Base-by-base conservation (phyloP, 2,797 vertebrate species). In the Sternotherus odoratus region DNA sequence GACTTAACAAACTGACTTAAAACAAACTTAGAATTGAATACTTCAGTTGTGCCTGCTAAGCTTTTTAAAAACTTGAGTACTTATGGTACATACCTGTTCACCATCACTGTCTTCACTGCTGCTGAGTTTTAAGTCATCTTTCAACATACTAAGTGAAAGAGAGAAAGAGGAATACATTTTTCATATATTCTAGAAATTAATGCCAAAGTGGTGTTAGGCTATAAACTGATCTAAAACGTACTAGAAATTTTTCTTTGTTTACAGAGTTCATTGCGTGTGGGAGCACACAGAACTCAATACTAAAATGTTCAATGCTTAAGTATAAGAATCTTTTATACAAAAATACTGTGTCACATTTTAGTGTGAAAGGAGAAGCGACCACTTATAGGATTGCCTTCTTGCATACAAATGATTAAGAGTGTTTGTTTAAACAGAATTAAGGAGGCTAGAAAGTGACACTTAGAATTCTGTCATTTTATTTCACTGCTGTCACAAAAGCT, bases 71-170 rank as follows among this genome's bases (percentile, higher is more conserved):
- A 24, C 21, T 75, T 46, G 12, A 66, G 56, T 87, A 26, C 10
- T 46, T 4, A 23, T 23, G n/a, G 48, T 39, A 96, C 97, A 6
- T 93, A 98, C 99, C 97, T 99, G 99, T 95, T 99, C 99, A 96
- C 98, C 99, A 97, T 99, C 99, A 87, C 99, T 99, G 97, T 99
- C 99, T 98, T 99, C 99, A 78, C 99, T 99, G 98, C 99, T 99
- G 98, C 99, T 99, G 48, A 99, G 98, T 95, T 99, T 99, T 97
- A 99, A 98, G 97, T 99, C 99, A 96, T 99, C 99, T 97, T 99
- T 99, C 97, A 99, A 98, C 98, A 98, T 98, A 92, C 99, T 99
- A 88, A 72, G 81, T 24, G 79, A 96, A 94, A 94, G 12, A 79
- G 84, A 95, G 88, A 95, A 95, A 95, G 95, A 95, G 91, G 90